Evolutionary conservation across 2,888 invertebrate species (phyloP), one percentile per base, ranked within the genome.

Genomic region (Amiota communis): DNA sequence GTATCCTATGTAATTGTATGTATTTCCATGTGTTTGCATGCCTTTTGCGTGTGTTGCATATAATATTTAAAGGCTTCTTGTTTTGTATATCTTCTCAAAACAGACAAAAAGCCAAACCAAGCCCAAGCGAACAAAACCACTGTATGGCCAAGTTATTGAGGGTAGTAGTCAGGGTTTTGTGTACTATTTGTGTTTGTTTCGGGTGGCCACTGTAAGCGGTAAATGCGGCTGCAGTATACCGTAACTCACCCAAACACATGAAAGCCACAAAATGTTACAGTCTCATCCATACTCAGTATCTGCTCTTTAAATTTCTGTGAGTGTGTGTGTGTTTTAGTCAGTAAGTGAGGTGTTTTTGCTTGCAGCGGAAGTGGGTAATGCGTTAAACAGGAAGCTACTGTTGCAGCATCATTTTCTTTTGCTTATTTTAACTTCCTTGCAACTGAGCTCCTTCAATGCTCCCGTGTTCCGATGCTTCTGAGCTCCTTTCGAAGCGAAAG

Each of bases 61-160:
- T 79, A 77, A 75, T 80, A 79, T 79, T 81, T 76, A 79, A 77
- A 75, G 78, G 75, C 76, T 72, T 75, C 69, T 77, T 71, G 69
- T 63, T 56, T 57, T 48, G 17, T 65, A 3, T 13, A 4, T n/a
- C 63, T 23, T 53, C 3, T 53, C 10, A 75, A 74, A 76, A 74
- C 72, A 75, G 73, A 77, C 75, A 75, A 75, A 68, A 77, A 74
- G 17, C 70, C 70, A 47, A 46, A 57, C 47, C 73, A 70, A 67
- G 11, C 76, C 9, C n/a, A 8, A 12, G 23, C 67, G 49, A 67
- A 15, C 64, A 23, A 67, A 67, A 67, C 67, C 67, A 48, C 59
- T 11, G 12, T 20, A 15, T n/a, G 72, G 77, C 56, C 74, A 70
- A 64, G 75, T 75, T 63, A 63, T 63, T n/a, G 63, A 46, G 36